A percentile compares a stretch with the other conserved stretches of the same genome.
These are phyloP conservation scores for Anaspis maculata DNA, from an alignment of 2,888 invertebrate species.

Conservation along the genomic window DNA sequence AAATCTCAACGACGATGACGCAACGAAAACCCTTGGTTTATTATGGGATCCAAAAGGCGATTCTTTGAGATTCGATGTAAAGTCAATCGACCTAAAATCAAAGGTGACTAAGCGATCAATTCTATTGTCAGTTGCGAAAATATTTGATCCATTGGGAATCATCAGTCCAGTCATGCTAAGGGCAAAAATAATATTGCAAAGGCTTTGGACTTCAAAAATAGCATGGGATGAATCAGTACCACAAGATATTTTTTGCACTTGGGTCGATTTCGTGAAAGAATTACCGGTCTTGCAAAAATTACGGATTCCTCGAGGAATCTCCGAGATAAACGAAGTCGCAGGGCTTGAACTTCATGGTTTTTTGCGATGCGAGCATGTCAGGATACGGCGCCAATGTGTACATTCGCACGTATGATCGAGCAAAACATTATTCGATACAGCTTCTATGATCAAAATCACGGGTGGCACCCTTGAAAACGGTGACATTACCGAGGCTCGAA, in stretches of 20 bases:
- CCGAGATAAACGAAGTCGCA: too few species aligned
- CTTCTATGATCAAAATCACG: too few species aligned
- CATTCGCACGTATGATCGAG: too few species aligned
- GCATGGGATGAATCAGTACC: constrained; percentile 9
- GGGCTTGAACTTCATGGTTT: too few species aligned
- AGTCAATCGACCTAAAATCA: background rate
- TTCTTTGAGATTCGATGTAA: background rate
- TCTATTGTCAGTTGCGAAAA: constrained; percentile 10
- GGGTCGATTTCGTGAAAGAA: constrained; percentile 7
- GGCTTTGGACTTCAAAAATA: constrained; percentile 9
- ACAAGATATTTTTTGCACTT: constrained; percentile 1
- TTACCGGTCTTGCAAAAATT: constrained; percentile 6
- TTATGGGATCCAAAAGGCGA: too few species aligned
- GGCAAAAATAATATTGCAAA: constrained; percentile 21
- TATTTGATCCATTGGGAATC: constrained; percentile 20
- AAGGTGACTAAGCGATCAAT: constrained; percentile 8
- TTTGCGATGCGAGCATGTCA: too few species aligned
- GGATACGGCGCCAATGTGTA: too few species aligned
- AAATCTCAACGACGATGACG: background rate
- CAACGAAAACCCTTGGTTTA: constrained; percentile 6
- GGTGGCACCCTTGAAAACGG: too few species aligned
- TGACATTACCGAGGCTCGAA: too few species aligned
- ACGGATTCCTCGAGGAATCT: background rate
- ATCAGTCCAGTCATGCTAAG: constrained; percentile 7
- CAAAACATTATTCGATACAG: too few species aligned